phyloP scores from a whole-genome alignment of 2,113 vertebrate genomes.

The Camelus dromedarius region DNA sequence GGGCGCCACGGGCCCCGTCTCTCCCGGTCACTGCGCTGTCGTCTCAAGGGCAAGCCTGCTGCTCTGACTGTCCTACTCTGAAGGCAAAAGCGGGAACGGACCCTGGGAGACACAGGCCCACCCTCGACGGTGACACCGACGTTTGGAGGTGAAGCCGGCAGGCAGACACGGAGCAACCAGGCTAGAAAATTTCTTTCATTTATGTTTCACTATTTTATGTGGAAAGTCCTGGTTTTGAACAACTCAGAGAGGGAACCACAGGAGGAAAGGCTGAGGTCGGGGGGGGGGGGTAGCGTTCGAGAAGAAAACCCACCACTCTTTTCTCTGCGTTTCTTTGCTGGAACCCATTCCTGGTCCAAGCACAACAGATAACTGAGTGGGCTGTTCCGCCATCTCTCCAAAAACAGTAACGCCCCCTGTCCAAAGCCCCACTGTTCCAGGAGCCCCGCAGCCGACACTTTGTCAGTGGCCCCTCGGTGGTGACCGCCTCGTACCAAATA shows the following conservation, averaged over 20 bases:
- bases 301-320: conserved; percentile 45
- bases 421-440: conserved; percentile 54
- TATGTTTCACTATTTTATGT: conserved; percentile 20
- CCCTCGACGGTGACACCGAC: neutral
- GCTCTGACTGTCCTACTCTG: neutral
- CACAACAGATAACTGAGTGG: conserved; percentile 60
- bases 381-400: conserved; percentile 56
- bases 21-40: neutral
- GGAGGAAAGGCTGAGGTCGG: neutral
- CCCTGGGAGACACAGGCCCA: rapidly evolving
- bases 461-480: conserved; percentile 16
- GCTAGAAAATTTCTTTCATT: conserved; percentile 6
- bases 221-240: conserved; percentile 63
- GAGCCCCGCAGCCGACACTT: conserved; percentile 42
- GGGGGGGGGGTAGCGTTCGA: neutral
- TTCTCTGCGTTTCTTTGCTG: conserved; percentile 60
- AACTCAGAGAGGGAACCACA: conserved; percentile 38
- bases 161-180: neutral
- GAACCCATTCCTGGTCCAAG: conserved; percentile 21
- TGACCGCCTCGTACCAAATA: conserved; percentile 67
- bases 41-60: neutral
- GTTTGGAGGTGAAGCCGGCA: neutral
- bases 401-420: conserved; percentile 62
- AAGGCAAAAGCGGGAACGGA: neutral
- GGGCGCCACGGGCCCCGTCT: neutral